Conservation (phyloP, 2,797 vertebrate species). For the Pseudocheirus occidentalis region DNA sequence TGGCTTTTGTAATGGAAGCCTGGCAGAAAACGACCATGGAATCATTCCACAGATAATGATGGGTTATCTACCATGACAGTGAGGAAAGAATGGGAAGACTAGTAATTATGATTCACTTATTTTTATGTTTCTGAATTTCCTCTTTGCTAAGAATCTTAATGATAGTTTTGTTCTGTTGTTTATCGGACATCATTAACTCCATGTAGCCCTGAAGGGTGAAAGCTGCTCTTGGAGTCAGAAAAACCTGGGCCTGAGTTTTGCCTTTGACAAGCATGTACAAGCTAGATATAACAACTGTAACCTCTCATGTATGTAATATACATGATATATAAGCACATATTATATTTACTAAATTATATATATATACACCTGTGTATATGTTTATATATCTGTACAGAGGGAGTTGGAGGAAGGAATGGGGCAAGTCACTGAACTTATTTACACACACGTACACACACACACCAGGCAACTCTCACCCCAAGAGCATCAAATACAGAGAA, state of each 20-base stretch:
- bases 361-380: background rate
- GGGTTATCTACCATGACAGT: background rate
- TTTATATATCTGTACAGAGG: background rate
- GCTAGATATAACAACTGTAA: background rate
- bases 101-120: background rate
- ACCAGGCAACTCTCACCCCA: background rate
- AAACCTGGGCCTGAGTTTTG: background rate
- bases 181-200: background rate
- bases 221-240: background rate
- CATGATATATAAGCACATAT: no score
- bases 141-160: conserved; percentile 27
- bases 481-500: background rate
- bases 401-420: background rate
- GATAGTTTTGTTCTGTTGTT: background rate
- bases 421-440: background rate
- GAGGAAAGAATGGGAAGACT: background rate
- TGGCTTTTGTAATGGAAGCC: background rate
- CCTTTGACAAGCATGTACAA: background rate
- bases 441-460: background rate
- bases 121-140: conserved; percentile 20
- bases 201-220: background rate
- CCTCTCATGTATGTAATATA: no score
- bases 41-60: conserved; percentile 3
- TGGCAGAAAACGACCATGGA: conserved; percentile 16
- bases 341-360: no score